Evolutionary conservation across 1,140 invertebrate genomes (phyloP).

Genomic region (Drosophila pachea): DNA sequence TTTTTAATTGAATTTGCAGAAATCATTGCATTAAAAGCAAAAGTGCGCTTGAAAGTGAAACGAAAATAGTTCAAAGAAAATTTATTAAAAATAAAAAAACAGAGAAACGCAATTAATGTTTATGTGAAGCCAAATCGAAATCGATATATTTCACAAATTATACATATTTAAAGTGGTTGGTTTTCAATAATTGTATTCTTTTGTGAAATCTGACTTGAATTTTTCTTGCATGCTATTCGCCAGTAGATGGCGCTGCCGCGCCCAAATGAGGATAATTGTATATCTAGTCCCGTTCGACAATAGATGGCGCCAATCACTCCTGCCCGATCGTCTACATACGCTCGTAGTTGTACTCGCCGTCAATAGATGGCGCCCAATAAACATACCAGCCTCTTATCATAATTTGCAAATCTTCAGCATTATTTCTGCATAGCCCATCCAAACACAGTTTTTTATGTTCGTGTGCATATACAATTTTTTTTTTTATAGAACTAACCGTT

Average conservation of each 20-base stretch:
- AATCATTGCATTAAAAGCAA: constrained; percentile 52
- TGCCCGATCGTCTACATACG: too few relatives aligned
- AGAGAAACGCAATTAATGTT: constrained; percentile 20
- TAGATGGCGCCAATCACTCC: too few relatives aligned
- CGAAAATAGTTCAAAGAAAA: constrained; percentile 39
- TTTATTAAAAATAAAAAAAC: constrained; percentile 13
- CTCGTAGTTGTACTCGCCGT: too few relatives aligned
- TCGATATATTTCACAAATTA: background rate
- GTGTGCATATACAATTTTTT: background rate
- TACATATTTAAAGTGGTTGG: background rate
- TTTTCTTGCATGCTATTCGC: too few relatives aligned
- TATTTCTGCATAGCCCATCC: too few relatives aligned
- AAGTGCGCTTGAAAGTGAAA: constrained; percentile 65
- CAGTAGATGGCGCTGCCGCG: too few relatives aligned
- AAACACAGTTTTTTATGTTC: constrained; percentile 26
- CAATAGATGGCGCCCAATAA: constrained; percentile 6
- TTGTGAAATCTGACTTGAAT: background rate
- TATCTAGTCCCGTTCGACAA: too few relatives aligned
- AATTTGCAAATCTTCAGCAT: constrained; percentile 18
- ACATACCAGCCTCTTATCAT: constrained; percentile 6
- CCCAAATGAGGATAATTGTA: too few relatives aligned
- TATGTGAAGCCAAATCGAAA: constrained; percentile 1
- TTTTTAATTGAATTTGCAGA: too few relatives aligned
- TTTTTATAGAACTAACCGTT: constrained; percentile 61
- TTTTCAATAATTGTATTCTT: background rate